Conservation (phyloP, 1,140 invertebrate genomes). For the Steinernema khuongi region DNA sequence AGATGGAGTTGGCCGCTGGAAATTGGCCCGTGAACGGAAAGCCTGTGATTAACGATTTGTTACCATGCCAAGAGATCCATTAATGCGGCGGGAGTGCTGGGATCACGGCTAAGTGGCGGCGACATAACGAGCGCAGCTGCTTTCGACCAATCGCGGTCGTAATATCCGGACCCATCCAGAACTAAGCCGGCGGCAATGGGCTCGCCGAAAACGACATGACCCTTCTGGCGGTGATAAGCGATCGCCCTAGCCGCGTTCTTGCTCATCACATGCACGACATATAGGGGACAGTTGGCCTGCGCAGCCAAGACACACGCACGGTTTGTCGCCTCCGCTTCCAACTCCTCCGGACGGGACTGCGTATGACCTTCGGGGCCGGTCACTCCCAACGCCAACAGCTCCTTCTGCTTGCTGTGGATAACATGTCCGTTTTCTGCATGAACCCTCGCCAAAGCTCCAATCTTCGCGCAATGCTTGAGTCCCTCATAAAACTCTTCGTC, state of each 20-base stretch:
- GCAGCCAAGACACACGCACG: constrained; percentile 86
- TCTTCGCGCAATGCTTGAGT: constrained; percentile 41
- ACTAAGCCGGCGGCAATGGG: constrained; percentile 80
- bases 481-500: constrained; percentile 84
- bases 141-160: constrained; percentile 65
- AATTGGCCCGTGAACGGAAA: constrained; percentile 4
- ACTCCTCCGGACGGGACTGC: constrained; percentile 88
- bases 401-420: constrained; percentile 80
- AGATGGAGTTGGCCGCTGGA: constrained; percentile 80
- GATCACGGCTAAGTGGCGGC: constrained; percentile 80
- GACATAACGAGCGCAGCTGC: constrained; percentile 69
- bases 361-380: constrained; percentile 92
- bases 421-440: constrained; percentile 96
- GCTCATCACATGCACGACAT: constrained; percentile 94
- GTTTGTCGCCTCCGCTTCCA: constrained; percentile 91
- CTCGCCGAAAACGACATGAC: constrained; percentile 78
- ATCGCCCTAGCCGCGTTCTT: constrained; percentile 75
- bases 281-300: constrained; percentile 81
- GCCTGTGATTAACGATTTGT: constrained; percentile 51
- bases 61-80: constrained; percentile 79
- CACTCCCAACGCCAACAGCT: constrained; percentile 75
- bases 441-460: constrained; percentile 81
- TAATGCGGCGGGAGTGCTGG: constrained; percentile 73
- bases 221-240: constrained; percentile 68
- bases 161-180: constrained; percentile 73